phyloP scores from a whole-genome alignment of 2,113 vertebrate species.

The Alligator mississippiensis region DNA sequence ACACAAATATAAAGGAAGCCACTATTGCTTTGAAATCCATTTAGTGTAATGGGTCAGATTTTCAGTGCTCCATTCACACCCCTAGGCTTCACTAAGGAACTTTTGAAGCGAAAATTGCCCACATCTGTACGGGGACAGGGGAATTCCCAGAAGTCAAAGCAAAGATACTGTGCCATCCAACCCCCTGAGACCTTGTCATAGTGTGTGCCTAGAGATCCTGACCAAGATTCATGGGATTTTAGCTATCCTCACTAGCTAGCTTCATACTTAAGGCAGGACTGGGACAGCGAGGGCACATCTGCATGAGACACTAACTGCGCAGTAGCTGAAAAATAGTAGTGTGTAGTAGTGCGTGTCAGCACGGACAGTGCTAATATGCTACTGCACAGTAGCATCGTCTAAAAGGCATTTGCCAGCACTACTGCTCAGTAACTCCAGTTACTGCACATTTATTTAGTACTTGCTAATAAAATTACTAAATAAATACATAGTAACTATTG shows the following conservation, averaged over 20 bases:
- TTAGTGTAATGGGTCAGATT: background rate
- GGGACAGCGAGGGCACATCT: too few species aligned
- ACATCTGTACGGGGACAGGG: background rate
- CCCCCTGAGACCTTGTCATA: background rate
- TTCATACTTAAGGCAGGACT: too few species aligned
- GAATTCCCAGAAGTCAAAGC: background rate
- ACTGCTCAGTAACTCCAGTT: too few species aligned
- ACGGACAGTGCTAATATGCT: too few species aligned
- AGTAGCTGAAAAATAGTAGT: too few species aligned
- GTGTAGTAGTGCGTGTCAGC: too few species aligned
- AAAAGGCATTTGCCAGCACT: too few species aligned
- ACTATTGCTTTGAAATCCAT: background rate
- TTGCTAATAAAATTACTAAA: too few species aligned
- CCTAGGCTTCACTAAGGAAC: background rate
- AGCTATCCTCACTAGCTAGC: background rate
- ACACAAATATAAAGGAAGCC: background rate
- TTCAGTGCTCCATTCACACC: background rate
- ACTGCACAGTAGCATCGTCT: too few species aligned
- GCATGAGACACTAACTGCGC: too few species aligned
- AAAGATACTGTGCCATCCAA: background rate
- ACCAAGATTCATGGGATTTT: background rate
- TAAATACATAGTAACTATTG: too few species aligned
- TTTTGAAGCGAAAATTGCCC: background rate
- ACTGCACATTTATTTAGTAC: too few species aligned
- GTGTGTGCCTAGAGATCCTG: background rate